Percentiles rank a stretch among this genome's conserved stretches.
phyloP scores from a whole-genome alignment of 2,888 invertebrate genomes.

The Eulithis prunata region DNA sequence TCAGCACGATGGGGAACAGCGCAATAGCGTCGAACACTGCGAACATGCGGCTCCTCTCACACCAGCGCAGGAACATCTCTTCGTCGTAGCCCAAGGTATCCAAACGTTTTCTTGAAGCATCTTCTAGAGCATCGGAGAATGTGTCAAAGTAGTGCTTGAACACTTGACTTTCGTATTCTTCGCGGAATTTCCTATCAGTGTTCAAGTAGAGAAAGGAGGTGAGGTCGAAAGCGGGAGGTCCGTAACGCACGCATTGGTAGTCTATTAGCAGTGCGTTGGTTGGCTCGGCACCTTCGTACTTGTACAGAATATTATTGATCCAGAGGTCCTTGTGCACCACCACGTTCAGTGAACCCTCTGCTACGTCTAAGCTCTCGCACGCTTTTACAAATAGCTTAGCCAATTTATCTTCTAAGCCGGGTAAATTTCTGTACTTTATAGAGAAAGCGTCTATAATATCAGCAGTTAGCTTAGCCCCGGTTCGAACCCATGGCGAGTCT shows the following conservation, averaged over 20 bases:
- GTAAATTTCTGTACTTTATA: constrained; percentile 45
- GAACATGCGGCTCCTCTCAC: constrained; percentile 54
- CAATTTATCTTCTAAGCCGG: constrained; percentile 53
- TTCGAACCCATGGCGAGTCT: constrained; percentile 60
- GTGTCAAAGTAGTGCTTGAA: constrained; percentile 57
- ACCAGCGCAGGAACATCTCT: constrained; percentile 48
- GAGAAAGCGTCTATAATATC: constrained; percentile 62
- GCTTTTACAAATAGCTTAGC: constrained; percentile 52
- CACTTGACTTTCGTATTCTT: constrained; percentile 53
- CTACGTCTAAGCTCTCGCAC: constrained; percentile 55
- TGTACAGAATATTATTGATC: constrained; percentile 73
- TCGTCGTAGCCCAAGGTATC: constrained; percentile 51
- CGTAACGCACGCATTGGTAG: constrained; percentile 68
- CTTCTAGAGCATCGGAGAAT: constrained; percentile 53
- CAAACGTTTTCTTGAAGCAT: constrained; percentile 50
- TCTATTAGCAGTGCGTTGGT: constrained; percentile 64
- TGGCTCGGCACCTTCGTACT: constrained; percentile 56
- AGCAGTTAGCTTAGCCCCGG: constrained; percentile 61
- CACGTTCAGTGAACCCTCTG: constrained; percentile 61
- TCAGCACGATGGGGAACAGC: constrained; percentile 51
- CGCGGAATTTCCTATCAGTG: constrained; percentile 59
- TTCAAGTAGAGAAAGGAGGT: constrained; percentile 61
- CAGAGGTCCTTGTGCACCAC: constrained; percentile 72
- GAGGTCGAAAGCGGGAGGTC: constrained; percentile 71
- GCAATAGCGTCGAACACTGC: constrained; percentile 46